phyloP scores from a whole-genome alignment of 1,140 invertebrate species.

The Drosophila grimshawi region DNA sequence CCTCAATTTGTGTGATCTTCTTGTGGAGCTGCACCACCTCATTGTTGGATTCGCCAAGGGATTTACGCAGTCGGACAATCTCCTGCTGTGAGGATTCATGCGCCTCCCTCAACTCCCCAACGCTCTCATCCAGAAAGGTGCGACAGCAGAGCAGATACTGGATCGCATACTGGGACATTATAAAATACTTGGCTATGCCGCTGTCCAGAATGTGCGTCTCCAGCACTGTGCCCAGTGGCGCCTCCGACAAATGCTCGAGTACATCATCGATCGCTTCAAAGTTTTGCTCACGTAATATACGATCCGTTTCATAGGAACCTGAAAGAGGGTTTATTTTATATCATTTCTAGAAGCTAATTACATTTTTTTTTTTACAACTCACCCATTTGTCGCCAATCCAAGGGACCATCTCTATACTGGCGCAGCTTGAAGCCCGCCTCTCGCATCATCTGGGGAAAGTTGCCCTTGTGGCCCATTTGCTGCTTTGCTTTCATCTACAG shows the following conservation, averaged over 20 bases:
- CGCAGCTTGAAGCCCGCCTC: slow-evolving; percentile 75
- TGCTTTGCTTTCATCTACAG: slow-evolving; percentile 14
- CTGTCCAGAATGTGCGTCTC: slow-evolving; percentile 78
- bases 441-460: slow-evolving; percentile 76
- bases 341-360: not conserved
- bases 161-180: slow-evolving; percentile 78
- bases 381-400: slow-evolving; percentile 82
- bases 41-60: slow-evolving; percentile 62
- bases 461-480: slow-evolving; percentile 62
- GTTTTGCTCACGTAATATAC: slow-evolving; percentile 73
- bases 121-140: slow-evolving; percentile 74
- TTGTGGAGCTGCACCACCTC: slow-evolving; percentile 78
- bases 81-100: slow-evolving; percentile 64
- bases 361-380: not conserved
- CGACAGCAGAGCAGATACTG: slow-evolving; percentile 81
- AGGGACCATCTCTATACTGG: slow-evolving; percentile 68
- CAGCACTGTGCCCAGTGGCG: slow-evolving; percentile 67
- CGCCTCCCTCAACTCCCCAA: slow-evolving; percentile 59
- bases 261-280: slow-evolving; percentile 74
- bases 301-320: slow-evolving; percentile 78
- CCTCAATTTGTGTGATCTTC: slow-evolving; percentile 72
- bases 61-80: slow-evolving; percentile 59
- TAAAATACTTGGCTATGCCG: slow-evolving; percentile 79
- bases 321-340: not conserved
- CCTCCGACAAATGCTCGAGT: slow-evolving; percentile 71